Evolutionary conservation across 2,797 vertebrate species (phyloP).

Genomic region (Sebastes hopkinsi): DNA sequence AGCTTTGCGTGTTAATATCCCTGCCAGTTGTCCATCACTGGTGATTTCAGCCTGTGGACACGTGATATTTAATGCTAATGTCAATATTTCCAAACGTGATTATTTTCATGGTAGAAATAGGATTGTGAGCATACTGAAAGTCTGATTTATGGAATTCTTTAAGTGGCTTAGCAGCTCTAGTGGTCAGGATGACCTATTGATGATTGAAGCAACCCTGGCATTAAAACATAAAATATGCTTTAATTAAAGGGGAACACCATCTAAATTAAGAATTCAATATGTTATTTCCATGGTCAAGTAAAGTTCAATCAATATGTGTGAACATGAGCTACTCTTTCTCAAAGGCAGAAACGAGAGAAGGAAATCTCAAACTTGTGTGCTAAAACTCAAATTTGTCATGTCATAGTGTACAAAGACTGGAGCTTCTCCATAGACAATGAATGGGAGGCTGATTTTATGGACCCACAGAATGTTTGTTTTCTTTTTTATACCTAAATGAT

Average conservation of each 20-base stretch:
- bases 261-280: too few relatives aligned
- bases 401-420: too few relatives aligned
- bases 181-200: conserved; percentile 14
- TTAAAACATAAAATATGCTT: not conserved
- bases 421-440: too few relatives aligned
- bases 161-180: conserved; percentile 37
- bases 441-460: too few relatives aligned
- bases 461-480: too few relatives aligned
- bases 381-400: too few relatives aligned
- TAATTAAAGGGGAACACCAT: not conserved
- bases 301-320: too few relatives aligned
- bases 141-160: conserved; percentile 43
- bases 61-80: conserved; percentile 10
- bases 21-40: conserved; percentile 46
- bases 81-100: conserved; percentile 30
- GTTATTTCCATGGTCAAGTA: too few relatives aligned
- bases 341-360: too few relatives aligned
- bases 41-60: conserved; percentile 25
- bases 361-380: too few relatives aligned
- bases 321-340: too few relatives aligned
- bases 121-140: conserved; percentile 28
- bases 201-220: not conserved
- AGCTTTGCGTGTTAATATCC: conserved; percentile 52
- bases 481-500: too few relatives aligned
- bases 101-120: conserved; percentile 41